Evolutionary conservation across 2,797 vertebrate species (phyloP), one percentile per base, ranked within the genome.

Genomic region (Epinephelus coioides): DNA sequence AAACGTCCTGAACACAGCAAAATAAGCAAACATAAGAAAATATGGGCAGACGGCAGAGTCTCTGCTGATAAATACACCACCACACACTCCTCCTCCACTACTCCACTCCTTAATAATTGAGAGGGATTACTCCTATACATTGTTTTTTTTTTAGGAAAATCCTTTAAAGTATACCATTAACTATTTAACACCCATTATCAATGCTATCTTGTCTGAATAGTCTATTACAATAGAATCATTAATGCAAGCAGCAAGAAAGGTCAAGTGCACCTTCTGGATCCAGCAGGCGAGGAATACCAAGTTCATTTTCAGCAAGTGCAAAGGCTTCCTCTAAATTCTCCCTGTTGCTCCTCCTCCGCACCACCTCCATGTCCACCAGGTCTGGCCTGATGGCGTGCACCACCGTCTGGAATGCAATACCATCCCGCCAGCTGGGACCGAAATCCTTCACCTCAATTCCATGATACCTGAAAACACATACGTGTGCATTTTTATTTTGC

Each of bases 371-470:
- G 89, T 99, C 97, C 71, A 99, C 98, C 66, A 99, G 95, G 72
- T 99, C 97, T 1, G 98, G 98, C 4, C 97, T 96, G 87, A 99
- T 98, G 70, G 98, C 95, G 11, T 97, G 96, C 90, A 99, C 98
- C 78, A 99, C 84, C 0, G 97, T 96, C 87, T 99, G 97, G 92
- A 99, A 99, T 2, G 98, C 98, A 17, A 98, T 86, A 0, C 98
- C 98, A 25, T 93, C 97, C 15, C 98, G 96, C 98, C 98, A 99
- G 43, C 98, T 99, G 69, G 94, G 87, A 56, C 98, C 98, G 57
- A 99, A 99, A 93, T 99, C 98, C 90, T 97, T 99, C 74, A 99
- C 96, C 91, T 98, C 97, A 67, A 99, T 95, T 68, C 97, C 98
- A 67, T 94, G 90, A 66, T 95, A 94, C 89, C 98, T 99, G 85